Evolutionary conservation across 1,140 invertebrate genomes (phyloP).

Genomic region (Zaprionus ornatus): DNA sequence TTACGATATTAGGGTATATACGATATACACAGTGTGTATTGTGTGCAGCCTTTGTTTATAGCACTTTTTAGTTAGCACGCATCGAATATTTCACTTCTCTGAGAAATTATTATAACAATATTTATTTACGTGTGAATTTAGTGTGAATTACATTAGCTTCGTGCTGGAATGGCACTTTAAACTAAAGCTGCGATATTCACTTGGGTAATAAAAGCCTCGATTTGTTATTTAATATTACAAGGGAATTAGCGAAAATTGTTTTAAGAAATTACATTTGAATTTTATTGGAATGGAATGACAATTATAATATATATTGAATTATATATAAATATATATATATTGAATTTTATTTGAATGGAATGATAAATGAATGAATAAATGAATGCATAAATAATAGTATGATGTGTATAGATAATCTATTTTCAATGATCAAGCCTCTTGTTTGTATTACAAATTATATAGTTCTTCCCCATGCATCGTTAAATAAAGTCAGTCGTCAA

Average conservation of each 20-base stretch:
- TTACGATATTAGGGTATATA: neutral
- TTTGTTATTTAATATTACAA: neutral
- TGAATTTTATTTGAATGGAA: too few relatives aligned
- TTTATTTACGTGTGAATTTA: neutral
- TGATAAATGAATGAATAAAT: too few relatives aligned
- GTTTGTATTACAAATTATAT: neutral
- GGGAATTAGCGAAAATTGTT: too few relatives aligned
- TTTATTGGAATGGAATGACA: too few relatives aligned
- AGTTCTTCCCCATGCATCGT: neutral
- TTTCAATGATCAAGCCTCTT: neutral
- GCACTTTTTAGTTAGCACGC: neutral
- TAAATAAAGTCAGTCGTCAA: neutral
- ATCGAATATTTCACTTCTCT: neutral
- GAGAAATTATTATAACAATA: neutral
- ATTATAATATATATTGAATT: too few relatives aligned
- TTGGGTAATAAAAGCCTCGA: too few relatives aligned
- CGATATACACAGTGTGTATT: neutral
- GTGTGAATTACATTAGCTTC: neutral
- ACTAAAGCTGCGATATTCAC: neutral
- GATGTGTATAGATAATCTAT: neutral
- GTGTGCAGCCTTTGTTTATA: neutral
- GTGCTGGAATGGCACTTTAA: neutral
- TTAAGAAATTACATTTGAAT: too few relatives aligned
- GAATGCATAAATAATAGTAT: neutral
- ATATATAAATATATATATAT: too few relatives aligned